Evolutionary conservation across 2,888 invertebrate species (phyloP), one percentile per base, ranked within the genome.

Genomic region (Amblyteles armatorius): DNA sequence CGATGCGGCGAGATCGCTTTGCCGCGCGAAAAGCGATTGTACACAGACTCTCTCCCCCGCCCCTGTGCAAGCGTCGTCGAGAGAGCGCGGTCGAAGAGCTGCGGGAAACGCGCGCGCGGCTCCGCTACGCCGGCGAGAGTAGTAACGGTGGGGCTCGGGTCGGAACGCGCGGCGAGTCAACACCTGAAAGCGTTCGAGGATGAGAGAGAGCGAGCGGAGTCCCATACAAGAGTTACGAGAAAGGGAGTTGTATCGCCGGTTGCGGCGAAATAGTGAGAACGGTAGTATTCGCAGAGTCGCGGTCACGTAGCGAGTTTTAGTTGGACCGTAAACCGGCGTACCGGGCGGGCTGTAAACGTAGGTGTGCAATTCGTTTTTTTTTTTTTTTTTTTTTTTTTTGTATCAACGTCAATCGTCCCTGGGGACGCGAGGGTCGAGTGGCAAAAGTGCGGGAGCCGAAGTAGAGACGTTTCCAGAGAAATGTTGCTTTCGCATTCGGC

Each of bases 11-110:
- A 65, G 52, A 68, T 68, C 60, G 63, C 69, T 79, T 79, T 79
- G 68, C n/a, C 83, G 79, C 79, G 83, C 68, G 73, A 74, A 83
- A 63, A 73, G 73, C 29, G 26, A 79, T 74, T 73, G 50, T 60
- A 73, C 50, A 68, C 16, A 68, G 13, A 29, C 44, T 33, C 65
- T 26, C 29, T 19, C 26, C 48, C 63, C n/a, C 50, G 44, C 4
- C 16, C 33, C 9, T 33, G 69, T 71, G 52, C 33, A 52, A 36
- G n/a, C 44, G 44, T 13, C 44, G 48, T 13, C 1, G 55, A 16
- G 71, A 33, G 19, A 52, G 6, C 55, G 7, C 36, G 16, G 33
- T 22, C 36, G 19, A 22, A 16, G 68, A 29, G 52, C 55, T 71
- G 16, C 55, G 19, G 29, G 33, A 72, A 72, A 55, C 19, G 65